These are phyloP conservation scores for Eumacrocentrus americanus DNA, from an alignment of 2,888 invertebrate genomes.

Conservation along the genomic window DNA sequence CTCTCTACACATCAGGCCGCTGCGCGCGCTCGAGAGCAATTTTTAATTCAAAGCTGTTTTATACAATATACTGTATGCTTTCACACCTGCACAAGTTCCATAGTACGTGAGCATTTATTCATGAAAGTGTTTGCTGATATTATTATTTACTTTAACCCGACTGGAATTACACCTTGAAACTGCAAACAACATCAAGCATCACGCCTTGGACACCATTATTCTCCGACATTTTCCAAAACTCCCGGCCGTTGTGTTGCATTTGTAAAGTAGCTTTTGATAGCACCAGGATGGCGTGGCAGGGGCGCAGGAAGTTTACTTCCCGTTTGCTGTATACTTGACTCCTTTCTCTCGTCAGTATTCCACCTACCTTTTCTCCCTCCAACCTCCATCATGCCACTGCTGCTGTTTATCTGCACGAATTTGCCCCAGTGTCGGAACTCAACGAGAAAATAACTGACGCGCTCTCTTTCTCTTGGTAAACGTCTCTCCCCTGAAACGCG, in stretches of 20 bases:
- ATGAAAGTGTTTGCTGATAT: too few species aligned
- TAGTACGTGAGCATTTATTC: too few species aligned
- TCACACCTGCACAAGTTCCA: too few species aligned
- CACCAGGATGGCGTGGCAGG: conserved; percentile 41
- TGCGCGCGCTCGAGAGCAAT: too few species aligned
- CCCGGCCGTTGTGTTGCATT: conserved; percentile 36
- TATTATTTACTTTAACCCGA: too few species aligned
- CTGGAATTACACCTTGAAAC: too few species aligned
- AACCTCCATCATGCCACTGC: not conserved
- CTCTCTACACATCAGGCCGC: too few species aligned
- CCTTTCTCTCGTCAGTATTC: not conserved
- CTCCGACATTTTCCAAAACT: conserved; percentile 22
- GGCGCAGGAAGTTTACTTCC: conserved; percentile 38
- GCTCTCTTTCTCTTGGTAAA: conserved; percentile 19
- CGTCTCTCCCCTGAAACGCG: conserved; percentile 36
- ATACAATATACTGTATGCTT: too few species aligned
- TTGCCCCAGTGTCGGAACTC: not conserved
- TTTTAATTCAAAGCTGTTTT: too few species aligned
- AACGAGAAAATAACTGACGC: conserved; percentile 49
- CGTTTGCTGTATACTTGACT: not conserved
- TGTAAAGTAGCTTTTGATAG: conserved; percentile 53
- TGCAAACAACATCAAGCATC: not conserved
- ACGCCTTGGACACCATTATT: conserved; percentile 17
- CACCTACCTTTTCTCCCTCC: not conserved
- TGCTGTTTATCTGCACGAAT: conserved; percentile 3